phyloP scores from a whole-genome alignment of 2,113 vertebrate genomes.

The Ochotona curzoniae region DNA sequence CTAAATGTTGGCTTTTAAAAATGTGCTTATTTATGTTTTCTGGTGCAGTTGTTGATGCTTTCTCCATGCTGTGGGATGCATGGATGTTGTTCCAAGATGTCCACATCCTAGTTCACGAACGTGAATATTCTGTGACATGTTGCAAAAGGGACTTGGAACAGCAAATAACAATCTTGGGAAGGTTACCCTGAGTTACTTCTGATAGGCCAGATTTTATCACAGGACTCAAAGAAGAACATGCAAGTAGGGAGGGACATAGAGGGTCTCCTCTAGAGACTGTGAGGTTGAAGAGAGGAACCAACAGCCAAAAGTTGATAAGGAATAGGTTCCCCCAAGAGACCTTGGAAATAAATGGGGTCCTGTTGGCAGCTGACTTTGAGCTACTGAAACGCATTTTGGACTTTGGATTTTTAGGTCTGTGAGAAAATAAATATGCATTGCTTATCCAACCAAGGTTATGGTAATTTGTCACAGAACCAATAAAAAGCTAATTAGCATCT shows the following conservation, averaged over 20 bases:
- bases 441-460: background rate
- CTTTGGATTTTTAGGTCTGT: background rate
- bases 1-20: background rate
- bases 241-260: background rate
- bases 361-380: background rate
- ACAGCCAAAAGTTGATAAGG: background rate
- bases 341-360: background rate
- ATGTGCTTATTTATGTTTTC: background rate
- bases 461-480: background rate
- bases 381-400: background rate
- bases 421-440: background rate
- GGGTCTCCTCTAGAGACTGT: background rate
- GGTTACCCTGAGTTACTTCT: background rate
- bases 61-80: background rate
- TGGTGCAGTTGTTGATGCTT: background rate
- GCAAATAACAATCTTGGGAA: background rate
- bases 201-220: background rate
- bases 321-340: accelerated
- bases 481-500: background rate
- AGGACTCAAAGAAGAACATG: background rate
- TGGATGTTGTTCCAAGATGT: background rate
- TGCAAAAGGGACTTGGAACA: background rate
- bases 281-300: background rate
- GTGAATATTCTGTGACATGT: background rate
- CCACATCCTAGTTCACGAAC: background rate